phyloP scores from a whole-genome alignment of 2,113 vertebrate genomes.

The Lepisosteus osseus region DNA sequence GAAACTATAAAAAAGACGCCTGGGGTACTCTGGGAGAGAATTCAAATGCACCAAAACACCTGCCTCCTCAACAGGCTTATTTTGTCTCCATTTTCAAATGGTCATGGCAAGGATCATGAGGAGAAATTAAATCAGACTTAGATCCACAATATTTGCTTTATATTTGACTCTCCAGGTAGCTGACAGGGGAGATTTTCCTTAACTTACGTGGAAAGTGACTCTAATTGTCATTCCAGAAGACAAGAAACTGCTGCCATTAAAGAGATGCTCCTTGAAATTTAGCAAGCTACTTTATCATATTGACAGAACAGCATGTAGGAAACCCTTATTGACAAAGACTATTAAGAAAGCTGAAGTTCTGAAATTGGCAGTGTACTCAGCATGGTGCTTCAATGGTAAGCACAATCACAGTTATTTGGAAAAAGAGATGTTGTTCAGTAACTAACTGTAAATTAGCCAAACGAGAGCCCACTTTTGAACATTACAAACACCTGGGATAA shows the following conservation, averaged over 20 bases:
- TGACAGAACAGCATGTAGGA: conserved; percentile 51
- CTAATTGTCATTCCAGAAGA: conserved; percentile 76
- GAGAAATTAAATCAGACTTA: conserved; percentile 59
- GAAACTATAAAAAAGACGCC: conserved; percentile 32
- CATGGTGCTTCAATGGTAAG: conserved; percentile 63
- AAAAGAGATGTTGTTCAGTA: no score
- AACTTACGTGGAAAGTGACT: conserved; percentile 74
- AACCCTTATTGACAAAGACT: conserved; percentile 62
- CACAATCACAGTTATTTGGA: conserved; percentile 33
- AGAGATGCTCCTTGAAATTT: conserved; percentile 63
- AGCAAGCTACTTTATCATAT: conserved; percentile 73
- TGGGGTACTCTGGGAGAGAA: conserved; percentile 39
- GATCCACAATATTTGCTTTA: conserved; percentile 69
- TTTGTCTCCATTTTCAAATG: conserved; percentile 35
- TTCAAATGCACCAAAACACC: conserved; percentile 17
- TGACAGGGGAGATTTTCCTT: conserved; percentile 70
- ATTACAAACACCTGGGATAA: no score
- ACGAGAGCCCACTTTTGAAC: no score
- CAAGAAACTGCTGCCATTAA: conserved; percentile 67
- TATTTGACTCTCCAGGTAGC: conserved; percentile 41
- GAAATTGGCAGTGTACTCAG: conserved; percentile 70
- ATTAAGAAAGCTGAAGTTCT: conserved; percentile 68
- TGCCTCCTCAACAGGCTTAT: conserved; percentile 28
- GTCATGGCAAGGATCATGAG: conserved; percentile 64
- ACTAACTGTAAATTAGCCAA: no score